These are phyloP conservation scores for Podocnemis expansa DNA, from an alignment of 2,113 vertebrate species.

Conservation along the genomic window DNA sequence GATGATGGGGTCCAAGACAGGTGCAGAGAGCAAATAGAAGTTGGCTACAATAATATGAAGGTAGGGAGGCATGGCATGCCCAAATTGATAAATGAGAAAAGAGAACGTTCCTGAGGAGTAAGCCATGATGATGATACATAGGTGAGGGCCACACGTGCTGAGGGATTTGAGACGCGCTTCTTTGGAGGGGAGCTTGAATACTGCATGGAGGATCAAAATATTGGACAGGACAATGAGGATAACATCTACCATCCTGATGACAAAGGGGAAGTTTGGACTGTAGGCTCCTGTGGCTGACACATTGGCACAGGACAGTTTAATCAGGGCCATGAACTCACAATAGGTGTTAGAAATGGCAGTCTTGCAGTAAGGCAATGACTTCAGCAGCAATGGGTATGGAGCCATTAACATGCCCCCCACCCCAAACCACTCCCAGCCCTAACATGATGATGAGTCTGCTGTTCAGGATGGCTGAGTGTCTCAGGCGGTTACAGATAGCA, in stretches of 20 bases:
- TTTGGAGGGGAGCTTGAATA: slow-evolving; percentile 18
- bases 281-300: slow-evolving; percentile 53
- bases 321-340: slow-evolving; percentile 64
- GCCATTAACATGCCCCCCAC: slow-evolving; percentile 40
- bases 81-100: too few relatives aligned
- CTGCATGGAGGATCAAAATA: slow-evolving; percentile 17
- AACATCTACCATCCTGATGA: slow-evolving; percentile 50
- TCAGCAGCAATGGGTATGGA: slow-evolving; percentile 56
- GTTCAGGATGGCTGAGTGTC: too few relatives aligned
- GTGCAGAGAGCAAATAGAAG: too few relatives aligned
- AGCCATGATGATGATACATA: too few relatives aligned
- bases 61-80: too few relatives aligned
- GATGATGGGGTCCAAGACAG: too few relatives aligned
- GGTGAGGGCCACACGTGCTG: too few relatives aligned
- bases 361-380: slow-evolving; percentile 39
- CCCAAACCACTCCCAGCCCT: background rate
- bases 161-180: too few relatives aligned
- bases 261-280: slow-evolving; percentile 29
- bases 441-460: too few relatives aligned
- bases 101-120: too few relatives aligned
- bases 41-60: too few relatives aligned
- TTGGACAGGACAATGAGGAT: slow-evolving; percentile 64
- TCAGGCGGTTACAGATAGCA: too few relatives aligned
- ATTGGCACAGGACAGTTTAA: slow-evolving; percentile 41
- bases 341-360: slow-evolving; percentile 56